Percentiles rank a stretch among this genome's conserved stretches.
These are phyloP conservation scores for Phrynocephalus forsythii DNA, from an alignment of 2,797 vertebrate species.

Conservation along the genomic window DNA sequence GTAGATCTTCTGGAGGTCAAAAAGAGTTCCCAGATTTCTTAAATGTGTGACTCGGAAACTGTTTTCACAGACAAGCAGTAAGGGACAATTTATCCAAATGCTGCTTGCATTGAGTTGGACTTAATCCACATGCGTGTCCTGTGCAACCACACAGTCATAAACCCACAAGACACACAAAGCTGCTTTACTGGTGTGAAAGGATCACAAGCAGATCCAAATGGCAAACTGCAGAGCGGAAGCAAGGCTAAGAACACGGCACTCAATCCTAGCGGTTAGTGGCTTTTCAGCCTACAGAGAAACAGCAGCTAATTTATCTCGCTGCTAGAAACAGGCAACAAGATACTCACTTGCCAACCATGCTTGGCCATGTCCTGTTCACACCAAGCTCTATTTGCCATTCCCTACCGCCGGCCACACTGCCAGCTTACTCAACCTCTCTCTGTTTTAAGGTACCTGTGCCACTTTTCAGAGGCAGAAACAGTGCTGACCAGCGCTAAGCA, in stretches of 20 bases:
- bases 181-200: neutral
- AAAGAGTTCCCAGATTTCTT: slow-evolving; percentile 9
- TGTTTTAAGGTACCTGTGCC: neutral
- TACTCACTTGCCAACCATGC: too few relatives aligned
- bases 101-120: neutral
- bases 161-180: neutral
- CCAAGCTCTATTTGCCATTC: neutral
- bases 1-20: neutral
- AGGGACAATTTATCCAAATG: neutral
- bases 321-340: neutral
- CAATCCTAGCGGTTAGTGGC: neutral
- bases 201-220: neutral
- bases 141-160: neutral
- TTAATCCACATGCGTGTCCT: neutral
- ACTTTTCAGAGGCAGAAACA: neutral
- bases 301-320: neutral
- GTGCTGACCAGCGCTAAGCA: too few relatives aligned
- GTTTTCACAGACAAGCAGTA: neutral
- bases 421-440: neutral
- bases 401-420: neutral
- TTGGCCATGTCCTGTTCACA: neutral
- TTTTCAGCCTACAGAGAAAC: neutral
- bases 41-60: neutral
- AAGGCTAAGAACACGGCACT: neutral
- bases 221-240: too few relatives aligned